Evolutionary conservation across 2,113 vertebrate species (phyloP).

Genomic region (Falcunculus frontatus): DNA sequence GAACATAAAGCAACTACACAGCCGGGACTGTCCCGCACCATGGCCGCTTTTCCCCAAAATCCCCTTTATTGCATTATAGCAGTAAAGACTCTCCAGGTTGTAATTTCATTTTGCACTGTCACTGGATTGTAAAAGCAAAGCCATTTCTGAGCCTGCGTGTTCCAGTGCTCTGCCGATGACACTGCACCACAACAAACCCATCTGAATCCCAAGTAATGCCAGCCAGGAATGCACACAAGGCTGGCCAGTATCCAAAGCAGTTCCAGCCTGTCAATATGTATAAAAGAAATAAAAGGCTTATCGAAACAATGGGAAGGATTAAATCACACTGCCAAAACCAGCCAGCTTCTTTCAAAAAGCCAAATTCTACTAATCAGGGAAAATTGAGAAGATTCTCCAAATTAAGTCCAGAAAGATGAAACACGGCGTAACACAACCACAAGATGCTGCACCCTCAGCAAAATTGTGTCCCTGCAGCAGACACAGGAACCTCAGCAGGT

Average conservation of each 20-base stretch:
- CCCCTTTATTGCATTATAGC: background rate
- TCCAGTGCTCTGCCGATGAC: background rate
- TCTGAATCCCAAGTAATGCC: background rate
- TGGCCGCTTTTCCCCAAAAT: fast-evolving
- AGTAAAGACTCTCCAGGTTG: background rate
- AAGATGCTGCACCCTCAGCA: background rate
- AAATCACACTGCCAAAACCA: background rate
- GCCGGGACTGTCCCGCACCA: background rate
- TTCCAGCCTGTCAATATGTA: background rate
- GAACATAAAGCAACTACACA: background rate
- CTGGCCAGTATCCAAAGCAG: background rate
- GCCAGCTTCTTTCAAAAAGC: background rate
- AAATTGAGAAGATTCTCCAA: background rate
- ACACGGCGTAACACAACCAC: background rate
- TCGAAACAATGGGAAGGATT: background rate
- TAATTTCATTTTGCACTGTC: background rate
- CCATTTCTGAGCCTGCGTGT: background rate
- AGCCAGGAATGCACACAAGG: background rate
- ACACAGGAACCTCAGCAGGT: background rate
- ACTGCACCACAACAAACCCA: background rate
- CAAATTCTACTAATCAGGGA: background rate
- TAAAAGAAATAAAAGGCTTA: background rate
- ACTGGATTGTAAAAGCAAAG: background rate
- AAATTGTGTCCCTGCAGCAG: background rate
- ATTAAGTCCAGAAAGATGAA: background rate